A percentile compares a stretch with the other conserved stretches of the same genome.
phyloP scores from a whole-genome alignment of 2,113 vertebrate genomes.

The Triplophysa tibetana region DNA sequence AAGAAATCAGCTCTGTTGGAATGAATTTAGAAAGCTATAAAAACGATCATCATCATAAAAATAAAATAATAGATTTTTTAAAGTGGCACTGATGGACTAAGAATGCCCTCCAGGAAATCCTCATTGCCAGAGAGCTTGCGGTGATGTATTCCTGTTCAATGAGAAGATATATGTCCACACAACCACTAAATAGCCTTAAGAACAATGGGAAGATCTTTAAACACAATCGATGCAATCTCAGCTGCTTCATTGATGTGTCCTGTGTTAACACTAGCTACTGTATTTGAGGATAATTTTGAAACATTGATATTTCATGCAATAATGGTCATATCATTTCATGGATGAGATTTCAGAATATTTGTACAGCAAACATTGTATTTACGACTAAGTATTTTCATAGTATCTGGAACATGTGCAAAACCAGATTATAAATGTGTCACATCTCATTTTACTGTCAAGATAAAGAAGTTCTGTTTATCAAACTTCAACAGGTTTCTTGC shows the following conservation, averaged over 20 bases:
- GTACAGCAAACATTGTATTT: not conserved
- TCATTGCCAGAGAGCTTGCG: not conserved
- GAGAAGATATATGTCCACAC: conserved; percentile 2
- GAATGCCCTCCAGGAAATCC: not conserved
- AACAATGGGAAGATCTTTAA: not conserved
- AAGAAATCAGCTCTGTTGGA: too few species aligned
- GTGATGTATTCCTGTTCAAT: not conserved
- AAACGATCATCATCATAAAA: not conserved
- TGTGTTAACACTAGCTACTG: conserved; percentile 6
- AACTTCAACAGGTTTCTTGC: not conserved
- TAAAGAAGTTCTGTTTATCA: conserved; percentile 3
- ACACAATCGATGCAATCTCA: conserved; percentile 15
- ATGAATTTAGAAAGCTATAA: too few species aligned
- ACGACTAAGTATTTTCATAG: not conserved
- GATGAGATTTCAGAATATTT: conserved; percentile 16
- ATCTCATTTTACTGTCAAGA: not conserved
- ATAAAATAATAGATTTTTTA: not conserved
- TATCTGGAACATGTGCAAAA: conserved; percentile 37
- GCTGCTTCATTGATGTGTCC: conserved; percentile 1
- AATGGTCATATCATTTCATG: conserved; percentile 34
- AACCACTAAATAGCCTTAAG: conserved; percentile 21
- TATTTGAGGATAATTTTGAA: conserved; percentile 19
- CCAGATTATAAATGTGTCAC: not conserved
- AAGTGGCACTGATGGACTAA: not conserved
- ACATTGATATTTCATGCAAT: conserved; percentile 5